phyloP scores from a whole-genome alignment of 2,888 invertebrate species.

The Pyrrhosoma nymphula region DNA sequence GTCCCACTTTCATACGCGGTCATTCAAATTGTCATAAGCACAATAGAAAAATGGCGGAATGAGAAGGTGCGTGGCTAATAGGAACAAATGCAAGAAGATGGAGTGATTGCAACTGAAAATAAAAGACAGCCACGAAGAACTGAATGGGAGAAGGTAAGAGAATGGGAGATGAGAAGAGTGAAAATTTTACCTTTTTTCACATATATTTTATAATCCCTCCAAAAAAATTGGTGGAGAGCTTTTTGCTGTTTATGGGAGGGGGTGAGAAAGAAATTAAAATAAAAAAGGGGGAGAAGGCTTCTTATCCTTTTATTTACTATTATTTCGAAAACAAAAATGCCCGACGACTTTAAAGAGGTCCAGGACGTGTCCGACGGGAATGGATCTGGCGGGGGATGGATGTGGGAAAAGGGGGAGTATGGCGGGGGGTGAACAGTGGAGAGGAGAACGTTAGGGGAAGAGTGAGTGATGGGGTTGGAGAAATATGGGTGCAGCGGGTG shows the following conservation, averaged over 20 bases:
- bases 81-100: no score
- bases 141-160: background rate
- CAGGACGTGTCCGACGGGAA: slow-evolving; percentile 55
- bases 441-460: background rate
- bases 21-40: no score
- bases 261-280: slow-evolving; percentile 29
- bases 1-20: no score
- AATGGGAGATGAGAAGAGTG: background rate
- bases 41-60: no score
- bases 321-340: slow-evolving; percentile 38
- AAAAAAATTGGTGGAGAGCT: slow-evolving; percentile 64
- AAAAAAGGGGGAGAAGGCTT: background rate
- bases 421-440: background rate
- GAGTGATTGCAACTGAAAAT: no score
- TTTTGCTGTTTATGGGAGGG: slow-evolving; percentile 49
- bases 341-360: slow-evolving; percentile 43
- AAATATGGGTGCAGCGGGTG: background rate
- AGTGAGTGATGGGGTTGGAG: background rate
- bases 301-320: background rate
- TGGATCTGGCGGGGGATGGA: slow-evolving; percentile 52
- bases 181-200: background rate
- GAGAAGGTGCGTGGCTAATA: no score
- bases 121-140: no score
- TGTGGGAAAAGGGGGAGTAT: background rate
- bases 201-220: background rate